A percentile compares a stretch with the other conserved stretches of the same genome.
phyloP scores from a whole-genome alignment of 2,888 invertebrate species.

The Nomada ruficornis region DNA sequence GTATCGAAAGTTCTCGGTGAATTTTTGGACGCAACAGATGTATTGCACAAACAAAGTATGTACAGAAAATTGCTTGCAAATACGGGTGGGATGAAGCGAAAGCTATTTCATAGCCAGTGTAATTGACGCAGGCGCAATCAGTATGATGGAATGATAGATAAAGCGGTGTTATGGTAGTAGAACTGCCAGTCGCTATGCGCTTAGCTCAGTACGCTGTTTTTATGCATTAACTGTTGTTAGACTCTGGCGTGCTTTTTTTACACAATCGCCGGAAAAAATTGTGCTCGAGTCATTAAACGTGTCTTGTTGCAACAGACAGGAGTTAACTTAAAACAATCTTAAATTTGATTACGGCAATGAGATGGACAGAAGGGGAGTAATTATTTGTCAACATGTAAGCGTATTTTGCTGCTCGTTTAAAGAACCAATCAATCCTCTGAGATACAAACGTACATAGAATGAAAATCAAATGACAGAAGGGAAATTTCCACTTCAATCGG shows the following conservation, averaged over 20 bases:
- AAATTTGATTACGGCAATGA: constrained; percentile 66
- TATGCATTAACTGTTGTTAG: constrained; percentile 66
- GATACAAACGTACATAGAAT: background rate
- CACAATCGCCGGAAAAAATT: constrained; percentile 24
- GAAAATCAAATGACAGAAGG: background rate
- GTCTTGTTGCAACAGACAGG: background rate
- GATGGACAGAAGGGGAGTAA: constrained; percentile 71
- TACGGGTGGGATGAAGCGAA: constrained; percentile 2
- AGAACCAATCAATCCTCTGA: background rate
- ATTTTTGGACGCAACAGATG: too few relatives aligned
- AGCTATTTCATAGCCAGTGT: constrained; percentile 2
- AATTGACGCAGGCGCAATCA: constrained; percentile 66
- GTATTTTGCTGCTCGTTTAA: background rate
- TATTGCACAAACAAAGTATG: too few relatives aligned
- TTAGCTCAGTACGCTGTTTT: constrained; percentile 63
- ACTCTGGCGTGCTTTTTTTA: constrained; percentile 29
- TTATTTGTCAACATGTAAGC: constrained; percentile 70
- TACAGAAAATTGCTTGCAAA: too few relatives aligned
- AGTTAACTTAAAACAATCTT: constrained; percentile 4
- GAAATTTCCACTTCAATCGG: background rate
- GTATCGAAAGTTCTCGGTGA: too few relatives aligned
- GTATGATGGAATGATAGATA: constrained; percentile 61
- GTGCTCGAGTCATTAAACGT: constrained; percentile 23
- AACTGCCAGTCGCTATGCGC: constrained; percentile 70
- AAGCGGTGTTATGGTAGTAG: constrained; percentile 57